Percentiles rank a stretch among this genome's conserved stretches.
Conservation (phyloP, 2,113 vertebrate genomes). For the Pelodiscus sinensis region DNA sequence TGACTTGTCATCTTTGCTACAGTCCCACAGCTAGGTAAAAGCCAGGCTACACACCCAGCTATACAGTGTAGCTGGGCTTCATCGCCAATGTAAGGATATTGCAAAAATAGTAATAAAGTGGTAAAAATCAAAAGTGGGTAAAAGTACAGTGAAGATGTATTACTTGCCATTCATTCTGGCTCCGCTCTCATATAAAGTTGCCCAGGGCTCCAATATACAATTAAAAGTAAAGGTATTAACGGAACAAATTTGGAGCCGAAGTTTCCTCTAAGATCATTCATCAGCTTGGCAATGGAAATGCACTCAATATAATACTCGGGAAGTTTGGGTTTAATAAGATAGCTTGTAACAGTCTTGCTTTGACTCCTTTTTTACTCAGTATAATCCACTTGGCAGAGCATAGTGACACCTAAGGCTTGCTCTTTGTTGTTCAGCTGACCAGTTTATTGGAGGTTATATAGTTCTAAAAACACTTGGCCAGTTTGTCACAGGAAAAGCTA, state of each 20-base stretch:
- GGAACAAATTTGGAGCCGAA: not conserved
- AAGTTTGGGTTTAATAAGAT: not conserved
- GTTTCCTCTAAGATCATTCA: not conserved
- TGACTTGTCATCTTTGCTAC: slow-evolving; percentile 15
- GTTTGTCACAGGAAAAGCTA: not conserved
- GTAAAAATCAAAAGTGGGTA: slow-evolving; percentile 6
- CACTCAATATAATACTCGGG: not conserved
- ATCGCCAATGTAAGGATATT: not conserved
- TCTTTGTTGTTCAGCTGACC: not conserved
- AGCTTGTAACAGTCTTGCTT: not conserved
- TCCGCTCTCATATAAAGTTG: not conserved
- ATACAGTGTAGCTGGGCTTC: not conserved
- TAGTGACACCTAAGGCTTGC: not conserved
- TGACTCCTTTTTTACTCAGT: not conserved
- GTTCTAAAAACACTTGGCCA: not conserved
- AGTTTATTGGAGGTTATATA: not conserved
- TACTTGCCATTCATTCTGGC: not conserved
- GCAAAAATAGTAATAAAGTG: not conserved
- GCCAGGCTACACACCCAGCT: not conserved
- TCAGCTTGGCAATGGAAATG: not conserved
- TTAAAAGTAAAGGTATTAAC: not conserved
- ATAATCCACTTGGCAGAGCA: not conserved
- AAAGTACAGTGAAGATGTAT: not conserved
- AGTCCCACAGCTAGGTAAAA: not conserved
- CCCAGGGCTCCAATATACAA: not conserved